Percentiles rank a stretch among this genome's conserved stretches.
Evolutionary conservation across 2,888 invertebrate genomes (phyloP).

Genomic region (Drosophila niveifrons): DNA sequence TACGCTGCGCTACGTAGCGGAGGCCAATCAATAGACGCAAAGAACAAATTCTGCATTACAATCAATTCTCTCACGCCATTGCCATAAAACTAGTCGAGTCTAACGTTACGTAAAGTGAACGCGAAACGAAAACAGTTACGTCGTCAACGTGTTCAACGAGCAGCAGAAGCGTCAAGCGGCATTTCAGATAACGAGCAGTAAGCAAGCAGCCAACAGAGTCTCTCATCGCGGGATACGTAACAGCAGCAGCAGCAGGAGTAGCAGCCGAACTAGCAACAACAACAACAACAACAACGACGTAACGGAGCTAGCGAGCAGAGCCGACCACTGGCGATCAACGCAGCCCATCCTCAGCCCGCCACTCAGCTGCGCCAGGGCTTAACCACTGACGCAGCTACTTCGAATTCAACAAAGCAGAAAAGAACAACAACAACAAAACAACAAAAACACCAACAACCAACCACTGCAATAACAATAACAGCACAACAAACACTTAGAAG

Average conservation of each 20-base stretch:
- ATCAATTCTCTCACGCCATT: conserved; percentile 44
- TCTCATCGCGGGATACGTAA: conserved; percentile 36
- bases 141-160: conserved; percentile 48
- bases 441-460: conserved; percentile 21
- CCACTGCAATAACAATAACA: conserved; percentile 44
- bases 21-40: conserved; percentile 28
- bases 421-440: conserved; percentile 23
- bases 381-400: conserved; percentile 73
- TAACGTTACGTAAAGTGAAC: conserved; percentile 57
- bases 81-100: conserved; percentile 33
- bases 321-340: conserved; percentile 79
- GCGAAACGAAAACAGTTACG: conserved; percentile 63
- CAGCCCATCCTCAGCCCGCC: conserved; percentile 81
- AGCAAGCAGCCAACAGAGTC: conserved; percentile 14
- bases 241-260: conserved; percentile 13
- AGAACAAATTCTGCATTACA: conserved; percentile 30
- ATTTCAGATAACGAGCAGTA: conserved; percentile 29
- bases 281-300: conserved; percentile 60
- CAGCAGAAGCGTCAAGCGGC: conserved; percentile 27
- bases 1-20: conserved; percentile 45
- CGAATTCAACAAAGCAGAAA: conserved; percentile 33
- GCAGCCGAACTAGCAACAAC: conserved; percentile 39
- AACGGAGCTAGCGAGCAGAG: conserved; percentile 74
- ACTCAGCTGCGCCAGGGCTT: conserved; percentile 73
- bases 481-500: conserved; percentile 47